phyloP scores from a whole-genome alignment of 2,797 vertebrate genomes.

The Threskiornis aethiopicus region DNA sequence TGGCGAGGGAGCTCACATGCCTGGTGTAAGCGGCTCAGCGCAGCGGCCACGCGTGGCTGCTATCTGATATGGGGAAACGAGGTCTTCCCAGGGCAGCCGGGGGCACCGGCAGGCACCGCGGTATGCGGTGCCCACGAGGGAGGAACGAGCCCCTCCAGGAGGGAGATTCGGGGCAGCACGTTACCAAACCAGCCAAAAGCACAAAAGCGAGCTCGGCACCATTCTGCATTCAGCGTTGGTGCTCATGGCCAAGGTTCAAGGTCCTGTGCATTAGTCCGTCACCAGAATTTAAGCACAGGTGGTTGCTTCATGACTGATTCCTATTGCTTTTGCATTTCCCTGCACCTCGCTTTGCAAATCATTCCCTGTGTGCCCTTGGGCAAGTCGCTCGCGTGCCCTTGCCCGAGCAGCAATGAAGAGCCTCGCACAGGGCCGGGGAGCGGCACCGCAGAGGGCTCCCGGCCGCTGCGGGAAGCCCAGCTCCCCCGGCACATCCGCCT shows the following conservation, averaged over 20 bases:
- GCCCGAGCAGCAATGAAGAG: background rate
- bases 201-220: background rate
- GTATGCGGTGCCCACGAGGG: background rate
- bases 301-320: background rate
- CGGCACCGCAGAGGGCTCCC: background rate
- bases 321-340: background rate
- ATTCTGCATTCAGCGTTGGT: fast-evolving
- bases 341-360: background rate
- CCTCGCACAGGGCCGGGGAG: background rate
- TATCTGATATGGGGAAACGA: background rate
- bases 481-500: fast-evolving
- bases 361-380: background rate
- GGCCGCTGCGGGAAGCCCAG: fast-evolving
- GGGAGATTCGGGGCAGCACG: background rate
- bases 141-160: background rate
- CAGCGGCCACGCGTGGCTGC: background rate
- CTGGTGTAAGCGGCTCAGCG: constrained; percentile 27
- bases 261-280: background rate
- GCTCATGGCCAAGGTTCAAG: fast-evolving
- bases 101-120: fast-evolving
- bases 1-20: constrained; percentile 45
- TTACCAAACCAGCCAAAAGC: background rate
- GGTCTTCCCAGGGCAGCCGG: background rate
- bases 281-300: background rate
- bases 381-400: background rate